These are phyloP conservation scores for Pardosa pseudoannulata DNA, from an alignment of 2,888 invertebrate genomes.

Conservation along the genomic window DNA sequence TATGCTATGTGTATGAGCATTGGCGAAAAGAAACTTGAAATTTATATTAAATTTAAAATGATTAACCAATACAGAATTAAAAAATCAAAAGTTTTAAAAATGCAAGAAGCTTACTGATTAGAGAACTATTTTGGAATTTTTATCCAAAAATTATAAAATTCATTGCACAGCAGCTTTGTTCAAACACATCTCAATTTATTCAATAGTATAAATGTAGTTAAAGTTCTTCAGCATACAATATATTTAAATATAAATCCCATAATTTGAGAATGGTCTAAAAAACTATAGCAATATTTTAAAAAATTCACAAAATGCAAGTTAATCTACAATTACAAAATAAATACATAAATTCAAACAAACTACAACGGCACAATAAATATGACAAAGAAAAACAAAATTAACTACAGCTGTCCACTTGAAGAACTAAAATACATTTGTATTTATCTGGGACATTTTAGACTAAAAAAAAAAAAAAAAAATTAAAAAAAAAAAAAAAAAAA, in stretches of 20 bases:
- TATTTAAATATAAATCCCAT: not conserved
- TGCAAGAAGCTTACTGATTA: not conserved
- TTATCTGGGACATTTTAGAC: not conserved
- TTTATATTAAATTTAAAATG: no score
- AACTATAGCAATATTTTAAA: not conserved
- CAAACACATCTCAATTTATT: not conserved
- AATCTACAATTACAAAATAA: slow-evolving; percentile 12
- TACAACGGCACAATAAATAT: slow-evolving; percentile 15
- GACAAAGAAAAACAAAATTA: slow-evolving; percentile 4
- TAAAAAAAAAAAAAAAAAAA: not conserved
- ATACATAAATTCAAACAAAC: slow-evolving; percentile 5
- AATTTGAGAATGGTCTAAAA: not conserved
- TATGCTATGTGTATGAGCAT: not conserved
- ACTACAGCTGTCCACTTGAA: slow-evolving; percentile 50
- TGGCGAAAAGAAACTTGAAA: not conserved
- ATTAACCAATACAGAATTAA: no score
- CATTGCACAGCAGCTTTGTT: not conserved
- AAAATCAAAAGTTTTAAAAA: not conserved
- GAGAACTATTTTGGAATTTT: not conserved
- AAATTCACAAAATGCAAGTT: not conserved
- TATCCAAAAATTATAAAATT: not conserved
- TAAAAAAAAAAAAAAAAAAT: not conserved
- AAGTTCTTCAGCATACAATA: not conserved
- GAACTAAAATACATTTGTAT: slow-evolving; percentile 24
- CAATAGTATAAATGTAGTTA: not conserved